phyloP scores from a whole-genome alignment of 2,797 vertebrate genomes.

The Syndactyla subalaris region DNA sequence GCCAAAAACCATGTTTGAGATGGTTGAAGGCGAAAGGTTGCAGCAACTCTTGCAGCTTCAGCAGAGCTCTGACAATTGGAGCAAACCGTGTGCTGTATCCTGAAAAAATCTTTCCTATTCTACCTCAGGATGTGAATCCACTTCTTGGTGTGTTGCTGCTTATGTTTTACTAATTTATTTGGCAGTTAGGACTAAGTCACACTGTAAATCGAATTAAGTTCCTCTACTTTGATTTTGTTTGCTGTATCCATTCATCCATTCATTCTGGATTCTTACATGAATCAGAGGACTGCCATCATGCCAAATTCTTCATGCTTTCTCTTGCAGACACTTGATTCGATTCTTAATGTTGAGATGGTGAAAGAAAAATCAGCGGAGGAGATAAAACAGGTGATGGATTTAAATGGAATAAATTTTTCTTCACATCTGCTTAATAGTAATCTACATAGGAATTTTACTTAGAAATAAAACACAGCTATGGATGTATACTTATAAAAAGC shows the following conservation, averaged over 20 bases:
- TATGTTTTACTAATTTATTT: neutral
- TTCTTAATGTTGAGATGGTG: slow-evolving; percentile 91
- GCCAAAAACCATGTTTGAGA: neutral
- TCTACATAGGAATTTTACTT: neutral
- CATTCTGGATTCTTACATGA: neutral
- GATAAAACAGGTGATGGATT: slow-evolving; percentile 85
- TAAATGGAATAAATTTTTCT: neutral
- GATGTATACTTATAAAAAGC: neutral
- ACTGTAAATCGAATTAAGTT: neutral
- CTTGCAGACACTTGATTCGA: slow-evolving; percentile 87
- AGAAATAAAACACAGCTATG: neutral
- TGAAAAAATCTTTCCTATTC: neutral
- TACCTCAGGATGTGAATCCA: neutral
- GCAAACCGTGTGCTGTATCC: neutral
- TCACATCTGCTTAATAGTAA: neutral
- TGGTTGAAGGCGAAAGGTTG: neutral
- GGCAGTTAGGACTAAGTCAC: neutral
- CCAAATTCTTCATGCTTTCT: slow-evolving; percentile 28
- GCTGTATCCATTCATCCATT: neutral
- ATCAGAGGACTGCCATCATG: neutral
- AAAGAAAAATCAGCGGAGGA: slow-evolving; percentile 87
- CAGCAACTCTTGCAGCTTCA: neutral
- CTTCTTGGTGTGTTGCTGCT: neutral
- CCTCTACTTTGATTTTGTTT: neutral
- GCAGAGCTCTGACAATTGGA: neutral